Percentiles rank a stretch among this genome's conserved stretches.
Conservation (phyloP, 2,888 invertebrate genomes). For the Ramazzottius varieornatus region DNA sequence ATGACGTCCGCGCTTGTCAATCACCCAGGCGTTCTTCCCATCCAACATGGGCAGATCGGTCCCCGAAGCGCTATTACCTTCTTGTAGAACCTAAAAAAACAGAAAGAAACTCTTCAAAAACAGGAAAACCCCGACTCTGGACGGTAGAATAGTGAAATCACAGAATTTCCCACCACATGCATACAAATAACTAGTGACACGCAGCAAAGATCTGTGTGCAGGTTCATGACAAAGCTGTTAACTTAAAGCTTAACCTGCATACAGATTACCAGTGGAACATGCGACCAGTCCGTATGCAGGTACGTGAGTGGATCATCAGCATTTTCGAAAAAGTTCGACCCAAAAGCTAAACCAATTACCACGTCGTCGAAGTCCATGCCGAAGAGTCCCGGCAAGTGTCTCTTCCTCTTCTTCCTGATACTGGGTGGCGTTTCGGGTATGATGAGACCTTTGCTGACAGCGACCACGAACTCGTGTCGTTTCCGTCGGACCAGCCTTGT, state of each 20-base stretch:
- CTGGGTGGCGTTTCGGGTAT: conserved; percentile 36
- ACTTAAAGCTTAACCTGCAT: too few species aligned
- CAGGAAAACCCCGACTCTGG: too few species aligned
- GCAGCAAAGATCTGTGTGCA: too few species aligned
- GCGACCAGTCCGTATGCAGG: too few species aligned
- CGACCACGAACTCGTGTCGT: conserved; percentile 35
- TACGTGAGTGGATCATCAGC: too few species aligned
- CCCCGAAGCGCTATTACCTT: conserved; percentile 16
- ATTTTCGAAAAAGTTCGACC: too few species aligned
- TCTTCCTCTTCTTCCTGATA: conserved; percentile 27
- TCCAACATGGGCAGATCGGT: conserved; percentile 27
- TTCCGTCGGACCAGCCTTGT: conserved; percentile 33
- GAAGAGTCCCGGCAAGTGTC: conserved; percentile 22
- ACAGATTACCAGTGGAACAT: too few species aligned
- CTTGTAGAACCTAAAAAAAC: neutral
- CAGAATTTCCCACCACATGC: too few species aligned
- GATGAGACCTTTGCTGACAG: conserved; percentile 31
- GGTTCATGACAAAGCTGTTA: too few species aligned
- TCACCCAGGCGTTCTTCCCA: conserved; percentile 29
- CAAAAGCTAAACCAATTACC: neutral
- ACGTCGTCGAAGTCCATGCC: conserved; percentile 15
- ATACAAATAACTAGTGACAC: too few species aligned
- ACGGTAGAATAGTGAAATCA: too few species aligned
- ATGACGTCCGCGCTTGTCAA: conserved; percentile 28
- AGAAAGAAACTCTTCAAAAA: too few species aligned